A percentile compares a stretch with the other conserved stretches of the same genome.
phyloP scores from a whole-genome alignment of 2,797 vertebrate genomes.

The Crypturellus tataupa region DNA sequence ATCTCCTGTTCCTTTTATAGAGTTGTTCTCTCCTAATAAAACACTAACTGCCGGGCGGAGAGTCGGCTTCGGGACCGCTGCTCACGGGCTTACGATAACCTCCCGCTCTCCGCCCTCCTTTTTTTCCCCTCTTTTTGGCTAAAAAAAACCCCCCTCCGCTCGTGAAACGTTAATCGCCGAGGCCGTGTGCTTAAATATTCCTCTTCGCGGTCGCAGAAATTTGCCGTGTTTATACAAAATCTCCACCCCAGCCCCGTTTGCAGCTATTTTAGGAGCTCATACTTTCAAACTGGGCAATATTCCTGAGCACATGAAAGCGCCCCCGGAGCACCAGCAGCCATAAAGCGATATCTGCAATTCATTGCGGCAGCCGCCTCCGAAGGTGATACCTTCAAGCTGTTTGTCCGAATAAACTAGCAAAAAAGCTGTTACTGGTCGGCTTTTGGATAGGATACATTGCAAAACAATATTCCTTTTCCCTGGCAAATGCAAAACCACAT shows the following conservation, averaged over 20 bases:
- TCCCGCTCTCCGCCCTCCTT: constrained; percentile 28
- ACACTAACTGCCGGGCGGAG: constrained; percentile 77
- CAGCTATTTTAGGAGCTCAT: constrained; percentile 81
- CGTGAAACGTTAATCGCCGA: constrained; percentile 7
- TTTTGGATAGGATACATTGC: constrained; percentile 70
- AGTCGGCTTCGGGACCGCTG: constrained; percentile 74
- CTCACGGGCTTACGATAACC: constrained; percentile 64
- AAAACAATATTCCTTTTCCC: constrained; percentile 68
- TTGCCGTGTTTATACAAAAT: constrained; percentile 65
- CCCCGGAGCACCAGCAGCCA: constrained; percentile 63
- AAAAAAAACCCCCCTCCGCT: constrained; percentile 5
- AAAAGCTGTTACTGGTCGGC: constrained; percentile 77
- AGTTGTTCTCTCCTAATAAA: constrained; percentile 90
- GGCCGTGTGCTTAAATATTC: neutral
- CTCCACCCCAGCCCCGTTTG: constrained; percentile 69
- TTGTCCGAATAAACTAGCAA: constrained; percentile 67
- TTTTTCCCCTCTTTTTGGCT: constrained; percentile 2
- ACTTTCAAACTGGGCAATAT: constrained; percentile 79
- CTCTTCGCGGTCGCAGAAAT: constrained; percentile 1
- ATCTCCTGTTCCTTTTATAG: constrained; percentile 87
- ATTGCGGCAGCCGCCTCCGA: constrained; percentile 69
- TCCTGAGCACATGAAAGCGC: constrained; percentile 80
- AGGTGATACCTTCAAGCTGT: constrained; percentile 81
- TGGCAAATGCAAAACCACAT: constrained; percentile 70
- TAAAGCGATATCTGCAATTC: constrained; percentile 75